phyloP scores from a whole-genome alignment of 1,140 invertebrate genomes.

The Drosophila miranda region DNA sequence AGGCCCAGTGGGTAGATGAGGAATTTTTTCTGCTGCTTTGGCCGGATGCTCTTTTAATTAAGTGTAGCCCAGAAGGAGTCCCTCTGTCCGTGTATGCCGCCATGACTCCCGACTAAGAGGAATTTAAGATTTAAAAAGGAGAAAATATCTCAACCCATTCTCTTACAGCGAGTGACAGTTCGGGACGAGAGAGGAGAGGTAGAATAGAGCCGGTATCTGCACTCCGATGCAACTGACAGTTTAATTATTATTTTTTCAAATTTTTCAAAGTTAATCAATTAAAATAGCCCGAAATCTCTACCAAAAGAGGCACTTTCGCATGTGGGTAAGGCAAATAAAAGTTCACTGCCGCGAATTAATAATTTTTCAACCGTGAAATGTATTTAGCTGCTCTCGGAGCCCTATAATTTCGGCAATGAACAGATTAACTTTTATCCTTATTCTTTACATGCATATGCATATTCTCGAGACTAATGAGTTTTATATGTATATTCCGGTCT shows the following conservation, averaged over 20 bases:
- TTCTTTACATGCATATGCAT: slow-evolving; percentile 5
- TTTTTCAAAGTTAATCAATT: slow-evolving; percentile 62
- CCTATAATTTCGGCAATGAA: no score
- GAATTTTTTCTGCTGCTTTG: slow-evolving; percentile 50
- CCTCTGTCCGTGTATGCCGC: slow-evolving; percentile 25
- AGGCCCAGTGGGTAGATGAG: slow-evolving; percentile 3
- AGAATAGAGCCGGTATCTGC: slow-evolving; percentile 24
- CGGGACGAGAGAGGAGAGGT: neutral
- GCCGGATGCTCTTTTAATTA: slow-evolving; percentile 76
- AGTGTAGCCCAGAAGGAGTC: slow-evolving; percentile 50
- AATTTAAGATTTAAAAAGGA: slow-evolving; percentile 1
- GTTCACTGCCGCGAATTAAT: no score
- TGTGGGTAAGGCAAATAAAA: no score
- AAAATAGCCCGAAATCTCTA: slow-evolving; percentile 30
- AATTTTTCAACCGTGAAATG: no score
- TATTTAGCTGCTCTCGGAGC: no score
- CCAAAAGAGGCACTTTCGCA: neutral
- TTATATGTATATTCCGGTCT: slow-evolving; percentile 31
- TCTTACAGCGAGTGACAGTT: neutral
- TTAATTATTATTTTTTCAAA: slow-evolving; percentile 74
- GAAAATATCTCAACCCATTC: slow-evolving; percentile 25
- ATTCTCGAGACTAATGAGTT: slow-evolving; percentile 42
- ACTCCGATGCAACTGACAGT: slow-evolving; percentile 59
- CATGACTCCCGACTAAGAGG: slow-evolving; percentile 45
- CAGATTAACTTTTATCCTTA: no score